phyloP scores from a whole-genome alignment of 2,113 vertebrate genomes.

The Malurus cyaneus region DNA sequence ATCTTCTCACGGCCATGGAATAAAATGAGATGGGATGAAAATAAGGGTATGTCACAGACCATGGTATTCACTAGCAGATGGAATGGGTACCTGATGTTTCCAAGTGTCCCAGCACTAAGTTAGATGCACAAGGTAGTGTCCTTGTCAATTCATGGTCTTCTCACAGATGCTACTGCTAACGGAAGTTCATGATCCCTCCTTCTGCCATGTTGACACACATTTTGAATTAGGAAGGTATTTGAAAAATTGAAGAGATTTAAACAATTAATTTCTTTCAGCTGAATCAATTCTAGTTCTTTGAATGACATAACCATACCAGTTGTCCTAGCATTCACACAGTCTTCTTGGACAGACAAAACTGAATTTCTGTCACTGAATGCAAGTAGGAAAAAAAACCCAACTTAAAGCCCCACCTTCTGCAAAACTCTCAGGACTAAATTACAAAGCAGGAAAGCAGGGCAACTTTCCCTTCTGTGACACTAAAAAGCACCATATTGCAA shows the following conservation, averaged over 20 bases:
- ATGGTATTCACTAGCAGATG: not conserved
- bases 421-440: not conserved
- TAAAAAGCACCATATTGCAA: not conserved
- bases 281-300: not conserved
- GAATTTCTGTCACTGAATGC: not conserved
- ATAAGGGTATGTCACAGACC: not conserved
- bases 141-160: not conserved
- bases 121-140: not conserved
- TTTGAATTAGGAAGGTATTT: not conserved
- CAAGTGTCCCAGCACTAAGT: not conserved
- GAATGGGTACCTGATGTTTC: not conserved
- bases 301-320: not conserved
- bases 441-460: not conserved
- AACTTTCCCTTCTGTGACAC: not conserved
- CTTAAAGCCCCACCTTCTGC: not conserved
- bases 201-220: not conserved
- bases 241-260: not conserved
- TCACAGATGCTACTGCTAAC: not conserved
- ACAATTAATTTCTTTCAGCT: not conserved
- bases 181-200: not conserved
- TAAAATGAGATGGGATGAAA: not conserved
- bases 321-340: not conserved
- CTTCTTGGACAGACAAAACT: not conserved
- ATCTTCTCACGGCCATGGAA: not conserved
- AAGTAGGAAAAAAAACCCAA: fast-evolving